Percentiles rank a stretch among this genome's conserved stretches.
Evolutionary conservation across 2,113 vertebrate genomes (phyloP).

Genomic region (Phycodurus eques): DNA sequence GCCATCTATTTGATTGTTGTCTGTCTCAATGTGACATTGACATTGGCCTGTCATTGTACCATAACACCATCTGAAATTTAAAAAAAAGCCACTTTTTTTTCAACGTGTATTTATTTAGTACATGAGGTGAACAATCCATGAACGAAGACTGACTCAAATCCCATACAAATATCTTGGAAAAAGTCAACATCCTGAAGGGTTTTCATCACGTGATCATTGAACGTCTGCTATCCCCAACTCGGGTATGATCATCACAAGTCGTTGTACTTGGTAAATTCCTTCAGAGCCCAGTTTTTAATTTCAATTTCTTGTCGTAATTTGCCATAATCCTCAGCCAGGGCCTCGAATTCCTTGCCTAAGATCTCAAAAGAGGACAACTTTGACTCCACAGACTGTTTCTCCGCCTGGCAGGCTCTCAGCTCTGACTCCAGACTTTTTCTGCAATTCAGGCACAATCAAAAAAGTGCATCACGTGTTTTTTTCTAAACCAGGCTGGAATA

Average conservation of each 20-base stretch:
- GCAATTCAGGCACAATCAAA: constrained; percentile 4
- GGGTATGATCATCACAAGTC: constrained; percentile 15
- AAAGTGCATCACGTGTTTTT: neutral
- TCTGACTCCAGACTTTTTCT: constrained; percentile 65
- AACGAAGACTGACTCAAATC: neutral
- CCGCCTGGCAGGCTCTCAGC: constrained; percentile 47
- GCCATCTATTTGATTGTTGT: neutral
- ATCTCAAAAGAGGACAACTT: constrained; percentile 74
- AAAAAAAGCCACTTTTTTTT: neutral
- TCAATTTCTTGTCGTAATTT: constrained; percentile 64
- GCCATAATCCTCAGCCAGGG: constrained; percentile 71
- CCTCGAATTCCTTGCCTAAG: constrained; percentile 72
- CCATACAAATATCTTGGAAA: neutral
- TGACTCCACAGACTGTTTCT: constrained; percentile 63
- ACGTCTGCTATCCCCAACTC: neutral
- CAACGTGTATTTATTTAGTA: neutral
- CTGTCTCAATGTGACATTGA: no score
- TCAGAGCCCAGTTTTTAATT: constrained; percentile 73
- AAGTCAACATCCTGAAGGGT: neutral
- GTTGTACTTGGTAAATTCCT: constrained; percentile 62
- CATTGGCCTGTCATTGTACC: neutral
- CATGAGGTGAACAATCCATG: neutral
- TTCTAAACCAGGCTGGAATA: neutral
- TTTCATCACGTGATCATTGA: neutral
- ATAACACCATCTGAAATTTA: neutral